phyloP scores from a whole-genome alignment of 2,113 vertebrate genomes.

The Psammodynastes pulverulentus region DNA sequence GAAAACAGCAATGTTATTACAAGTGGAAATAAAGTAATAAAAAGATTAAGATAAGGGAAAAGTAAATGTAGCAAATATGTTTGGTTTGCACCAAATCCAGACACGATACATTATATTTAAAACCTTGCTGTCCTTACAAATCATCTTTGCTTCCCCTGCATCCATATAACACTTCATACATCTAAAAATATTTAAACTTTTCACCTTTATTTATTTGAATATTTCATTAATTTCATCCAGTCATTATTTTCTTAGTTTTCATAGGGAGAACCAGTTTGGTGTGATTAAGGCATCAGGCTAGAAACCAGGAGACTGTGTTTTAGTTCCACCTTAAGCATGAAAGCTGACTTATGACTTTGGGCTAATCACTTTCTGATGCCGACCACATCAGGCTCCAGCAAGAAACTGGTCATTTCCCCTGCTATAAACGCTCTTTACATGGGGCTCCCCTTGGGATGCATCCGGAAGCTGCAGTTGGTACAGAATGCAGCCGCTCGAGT shows the following conservation, averaged over 20 bases:
- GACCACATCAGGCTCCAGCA: neutral
- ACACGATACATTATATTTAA: neutral
- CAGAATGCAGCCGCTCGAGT: no score
- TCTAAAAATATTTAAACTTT: neutral
- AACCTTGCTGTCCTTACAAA: neutral
- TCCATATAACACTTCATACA: neutral
- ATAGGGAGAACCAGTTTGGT: neutral
- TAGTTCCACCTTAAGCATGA: neutral
- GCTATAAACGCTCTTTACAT: no score
- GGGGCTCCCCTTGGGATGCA: no score
- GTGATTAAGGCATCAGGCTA: neutral
- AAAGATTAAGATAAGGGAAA: neutral
- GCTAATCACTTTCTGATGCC: neutral
- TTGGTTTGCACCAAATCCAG: neutral
- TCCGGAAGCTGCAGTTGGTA: no score
- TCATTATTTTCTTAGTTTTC: neutral
- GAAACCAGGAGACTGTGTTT: neutral
- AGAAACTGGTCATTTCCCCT: neutral
- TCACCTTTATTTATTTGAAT: neutral
- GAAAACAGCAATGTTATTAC: neutral
- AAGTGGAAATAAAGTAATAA: neutral
- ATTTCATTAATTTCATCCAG: neutral
- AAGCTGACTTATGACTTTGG: neutral
- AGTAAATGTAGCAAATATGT: neutral
- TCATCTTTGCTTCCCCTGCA: neutral